Evolutionary conservation across 2,888 invertebrate genomes (phyloP).

Genomic region (Synergus itoensis): DNA sequence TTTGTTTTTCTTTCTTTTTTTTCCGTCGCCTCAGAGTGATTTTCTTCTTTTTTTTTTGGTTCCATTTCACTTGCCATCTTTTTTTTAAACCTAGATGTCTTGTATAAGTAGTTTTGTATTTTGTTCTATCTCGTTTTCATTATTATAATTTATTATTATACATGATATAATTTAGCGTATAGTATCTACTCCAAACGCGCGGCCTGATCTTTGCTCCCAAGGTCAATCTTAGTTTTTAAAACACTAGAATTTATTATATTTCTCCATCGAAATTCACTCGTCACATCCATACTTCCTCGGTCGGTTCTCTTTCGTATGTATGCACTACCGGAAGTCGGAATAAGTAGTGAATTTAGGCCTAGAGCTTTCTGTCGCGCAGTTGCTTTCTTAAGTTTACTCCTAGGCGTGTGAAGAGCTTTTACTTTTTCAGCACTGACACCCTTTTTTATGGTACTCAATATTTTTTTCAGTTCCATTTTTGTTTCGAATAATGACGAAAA

Average conservation of each 20-base stretch:
- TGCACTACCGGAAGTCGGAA: slow-evolving; percentile 29
- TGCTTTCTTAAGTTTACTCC: slow-evolving; percentile 29
- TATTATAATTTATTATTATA: slow-evolving; percentile 30
- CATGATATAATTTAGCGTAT: slow-evolving; percentile 40
- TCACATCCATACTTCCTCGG: slow-evolving; percentile 30
- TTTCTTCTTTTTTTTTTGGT: not conserved
- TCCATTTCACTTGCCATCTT: slow-evolving; percentile 39
- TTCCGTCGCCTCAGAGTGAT: slow-evolving; percentile 27
- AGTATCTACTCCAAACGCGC: slow-evolving; percentile 43
- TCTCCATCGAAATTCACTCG: slow-evolving; percentile 27
- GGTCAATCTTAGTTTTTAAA: slow-evolving; percentile 47
- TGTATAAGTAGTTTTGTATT: slow-evolving; percentile 43
- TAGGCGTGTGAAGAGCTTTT: slow-evolving; percentile 25
- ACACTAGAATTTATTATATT: slow-evolving; percentile 22
- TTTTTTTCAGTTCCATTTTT: not conserved
- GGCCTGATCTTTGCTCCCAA: slow-evolving; percentile 50
- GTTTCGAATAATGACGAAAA: not conserved
- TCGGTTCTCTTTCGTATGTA: slow-evolving; percentile 35
- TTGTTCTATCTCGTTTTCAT: slow-evolving; percentile 45
- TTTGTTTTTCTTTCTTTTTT: slow-evolving; percentile 42
- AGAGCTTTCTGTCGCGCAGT: slow-evolving; percentile 10
- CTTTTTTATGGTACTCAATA: not conserved
- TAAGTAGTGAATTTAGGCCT: slow-evolving; percentile 40
- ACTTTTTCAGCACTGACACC: slow-evolving; percentile 14
- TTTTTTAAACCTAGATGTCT: slow-evolving; percentile 37